These are phyloP conservation scores for Heliconius cydno DNA, from an alignment of 2,888 invertebrate species.

Conservation along the genomic window DNA sequence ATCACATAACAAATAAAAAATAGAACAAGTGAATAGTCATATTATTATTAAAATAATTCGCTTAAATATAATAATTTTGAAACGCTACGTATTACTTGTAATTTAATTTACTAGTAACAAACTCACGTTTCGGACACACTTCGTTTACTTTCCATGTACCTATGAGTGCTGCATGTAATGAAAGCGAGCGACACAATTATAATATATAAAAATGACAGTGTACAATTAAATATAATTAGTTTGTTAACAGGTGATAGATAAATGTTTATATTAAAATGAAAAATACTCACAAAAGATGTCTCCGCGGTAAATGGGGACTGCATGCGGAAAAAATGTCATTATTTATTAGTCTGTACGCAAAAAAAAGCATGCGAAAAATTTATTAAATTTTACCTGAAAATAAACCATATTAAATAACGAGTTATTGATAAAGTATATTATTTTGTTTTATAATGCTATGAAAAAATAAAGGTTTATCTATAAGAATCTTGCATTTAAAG, in stretches of 20 bases:
- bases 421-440: slow-evolving; percentile 5
- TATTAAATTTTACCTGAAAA: slow-evolving; percentile 37
- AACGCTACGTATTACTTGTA: neutral
- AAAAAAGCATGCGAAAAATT: slow-evolving; percentile 46
- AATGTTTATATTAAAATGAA: neutral
- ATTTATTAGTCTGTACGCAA: slow-evolving; percentile 47
- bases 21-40: neutral
- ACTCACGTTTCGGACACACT: slow-evolving; percentile 81
- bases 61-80: neutral
- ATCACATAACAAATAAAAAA: neutral
- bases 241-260: neutral
- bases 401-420: slow-evolving; percentile 15
- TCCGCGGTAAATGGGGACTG: slow-evolving; percentile 82
- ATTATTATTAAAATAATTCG: neutral
- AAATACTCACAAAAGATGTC: slow-evolving; percentile 79
- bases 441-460: slow-evolving; percentile 7
- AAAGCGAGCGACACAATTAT: slow-evolving; percentile 37
- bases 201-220: slow-evolving; percentile 2
- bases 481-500: neutral
- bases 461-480: slow-evolving; percentile 19
- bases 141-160: slow-evolving; percentile 78
- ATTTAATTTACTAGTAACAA: neutral
- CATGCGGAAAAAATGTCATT: slow-evolving; percentile 74
- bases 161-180: slow-evolving; percentile 76
- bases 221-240: neutral